Evolutionary conservation across 2,888 invertebrate species (phyloP).

Genomic region (Tortrix viridana): DNA sequence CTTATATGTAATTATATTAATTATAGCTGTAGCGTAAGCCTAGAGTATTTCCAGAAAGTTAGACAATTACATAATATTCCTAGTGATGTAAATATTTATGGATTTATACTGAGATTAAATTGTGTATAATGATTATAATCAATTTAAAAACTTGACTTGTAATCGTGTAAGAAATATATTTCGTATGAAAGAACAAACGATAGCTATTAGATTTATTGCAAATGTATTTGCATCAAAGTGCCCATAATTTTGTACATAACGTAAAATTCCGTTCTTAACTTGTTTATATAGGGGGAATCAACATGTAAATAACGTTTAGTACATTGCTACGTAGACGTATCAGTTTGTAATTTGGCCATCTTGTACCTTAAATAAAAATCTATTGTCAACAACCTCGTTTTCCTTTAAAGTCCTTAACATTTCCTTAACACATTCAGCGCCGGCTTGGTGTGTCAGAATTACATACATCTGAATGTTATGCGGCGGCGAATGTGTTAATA

Average conservation of each 20-base stretch:
- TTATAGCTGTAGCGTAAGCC: constrained; percentile 22
- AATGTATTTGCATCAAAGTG: constrained; percentile 66
- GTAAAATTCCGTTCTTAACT: constrained; percentile 44
- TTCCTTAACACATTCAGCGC: too few relatives aligned
- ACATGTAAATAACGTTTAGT: constrained; percentile 53
- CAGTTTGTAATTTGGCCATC: constrained; percentile 59
- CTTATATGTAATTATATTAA: constrained; percentile 47
- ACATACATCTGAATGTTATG: too few relatives aligned
- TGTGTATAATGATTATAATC: constrained; percentile 46
- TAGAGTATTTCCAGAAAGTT: constrained; percentile 25
- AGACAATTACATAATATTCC: constrained; percentile 39
- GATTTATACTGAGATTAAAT: constrained; percentile 47
- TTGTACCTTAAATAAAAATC: constrained; percentile 63
- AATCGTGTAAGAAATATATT: constrained; percentile 39
- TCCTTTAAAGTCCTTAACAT: constrained; percentile 10
- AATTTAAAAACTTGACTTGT: constrained; percentile 54
- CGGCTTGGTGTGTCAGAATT: too few relatives aligned
- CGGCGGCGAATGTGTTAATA: too few relatives aligned
- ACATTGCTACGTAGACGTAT: constrained; percentile 45
- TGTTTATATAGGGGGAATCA: constrained; percentile 44
- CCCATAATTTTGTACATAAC: constrained; percentile 57
- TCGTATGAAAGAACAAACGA: constrained; percentile 42
- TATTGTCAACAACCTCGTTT: constrained; percentile 45
- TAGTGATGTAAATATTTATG: constrained; percentile 46
- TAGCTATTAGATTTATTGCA: constrained; percentile 50